Evolutionary conservation across 2,888 invertebrate species (phyloP), one percentile per base, ranked within the genome.

Genomic region (Oxyscelio sp.): DNA sequence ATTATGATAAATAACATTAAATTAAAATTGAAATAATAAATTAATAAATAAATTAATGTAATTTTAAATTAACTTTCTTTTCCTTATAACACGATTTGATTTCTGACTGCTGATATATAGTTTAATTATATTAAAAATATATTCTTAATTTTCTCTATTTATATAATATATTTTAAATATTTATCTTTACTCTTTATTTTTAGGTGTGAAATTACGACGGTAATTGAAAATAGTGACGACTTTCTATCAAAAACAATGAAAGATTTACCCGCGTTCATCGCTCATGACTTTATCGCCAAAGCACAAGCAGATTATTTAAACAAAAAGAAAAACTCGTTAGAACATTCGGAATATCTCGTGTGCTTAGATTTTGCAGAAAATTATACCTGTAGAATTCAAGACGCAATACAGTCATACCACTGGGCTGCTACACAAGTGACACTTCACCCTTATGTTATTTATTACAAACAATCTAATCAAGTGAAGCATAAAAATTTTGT

Each of bases 351-450:
- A 34, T 68, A 52, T 15, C 11, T 68, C 13, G 50, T 52, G 2
- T 17, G 21, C 11, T 17, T 68, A 9, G 54, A 54, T 54, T 68
- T 68, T 31, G 54, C 75, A 15, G 75, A 56, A 65, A 75, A 75
- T 75, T 34, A 75, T 24, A 43, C 45, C 9, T 77, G 54, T 27
- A 40, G 54, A 2, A 58, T 77, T 27, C 77, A 68, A 68, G 38
- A 77, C 43, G 66, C 77, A 27, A 50, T 48, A 19, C 77, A 38
- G 21, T 38, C 45, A 40, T 17, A 45, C 9, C 19, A 45, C 11
- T 19, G 45, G 45, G 6, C 19, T 45, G 11, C 1, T 21, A 9
- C 13, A 2, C 77, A 77, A 68, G 58, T 34, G 11, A 68, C 68
- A 11, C 31, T 68, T 15, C 54, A 68, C 38, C 13, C 40, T 4